Conservation (phyloP, 2,113 vertebrate genomes). For the human (Homo sapiens) region DNA sequence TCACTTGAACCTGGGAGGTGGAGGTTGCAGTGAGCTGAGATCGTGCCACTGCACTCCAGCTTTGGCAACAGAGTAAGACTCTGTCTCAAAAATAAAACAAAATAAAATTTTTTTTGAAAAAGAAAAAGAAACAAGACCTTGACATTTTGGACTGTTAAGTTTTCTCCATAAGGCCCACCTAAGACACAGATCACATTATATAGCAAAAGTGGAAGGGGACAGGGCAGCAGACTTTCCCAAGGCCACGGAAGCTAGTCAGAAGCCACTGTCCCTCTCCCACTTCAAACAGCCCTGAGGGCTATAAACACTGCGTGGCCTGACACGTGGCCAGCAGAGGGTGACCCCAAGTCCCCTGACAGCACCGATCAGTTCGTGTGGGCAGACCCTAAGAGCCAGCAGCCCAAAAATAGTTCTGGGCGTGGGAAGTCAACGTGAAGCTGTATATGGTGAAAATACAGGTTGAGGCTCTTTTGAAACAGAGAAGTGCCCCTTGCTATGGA, state of each 20-base stretch:
- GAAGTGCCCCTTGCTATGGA: neutral
- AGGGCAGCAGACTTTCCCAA: neutral
- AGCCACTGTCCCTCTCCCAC: neutral
- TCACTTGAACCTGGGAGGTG: too few species aligned
- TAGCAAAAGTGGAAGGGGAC: neutral
- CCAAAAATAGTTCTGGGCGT: neutral
- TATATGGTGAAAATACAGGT: neutral
- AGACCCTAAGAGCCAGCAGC: neutral
- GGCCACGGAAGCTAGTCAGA: neutral
- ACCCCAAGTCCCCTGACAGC: neutral
- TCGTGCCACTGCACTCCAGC: too few species aligned
- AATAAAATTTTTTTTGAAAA: neutral
- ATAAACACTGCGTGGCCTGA: fast-evolving
- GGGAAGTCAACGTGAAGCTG: neutral
- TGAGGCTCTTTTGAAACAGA: neutral
- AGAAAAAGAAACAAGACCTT: neutral
- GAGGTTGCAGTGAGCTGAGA: too few species aligned
- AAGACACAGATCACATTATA: fast-evolving
- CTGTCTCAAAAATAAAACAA: too few species aligned
- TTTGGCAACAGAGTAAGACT: too few species aligned
- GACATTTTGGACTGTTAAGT: neutral
- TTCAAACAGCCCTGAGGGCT: neutral
- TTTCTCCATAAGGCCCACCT: too few species aligned
- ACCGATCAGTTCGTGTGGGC: fast-evolving
- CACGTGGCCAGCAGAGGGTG: neutral